Evolutionary conservation across 2,888 invertebrate genomes (phyloP).

Genomic region (Marronus borbonicus): DNA sequence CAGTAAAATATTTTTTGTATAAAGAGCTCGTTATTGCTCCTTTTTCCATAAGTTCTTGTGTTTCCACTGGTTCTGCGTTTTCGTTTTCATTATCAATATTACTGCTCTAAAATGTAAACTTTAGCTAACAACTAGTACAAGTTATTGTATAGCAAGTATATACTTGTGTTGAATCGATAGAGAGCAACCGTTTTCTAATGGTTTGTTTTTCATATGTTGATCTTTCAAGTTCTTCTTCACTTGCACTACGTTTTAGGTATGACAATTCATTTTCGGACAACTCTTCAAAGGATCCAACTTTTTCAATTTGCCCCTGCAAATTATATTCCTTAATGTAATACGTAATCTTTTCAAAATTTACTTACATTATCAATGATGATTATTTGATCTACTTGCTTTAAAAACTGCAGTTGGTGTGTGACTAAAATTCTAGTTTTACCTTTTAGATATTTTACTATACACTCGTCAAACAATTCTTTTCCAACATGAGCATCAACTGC

Average conservation of each 20-base stretch:
- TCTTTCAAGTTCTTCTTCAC: conserved; percentile 61
- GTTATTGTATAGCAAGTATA: conserved; percentile 19
- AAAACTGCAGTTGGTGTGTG: conserved; percentile 88
- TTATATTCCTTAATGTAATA: background rate
- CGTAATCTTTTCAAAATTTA: background rate
- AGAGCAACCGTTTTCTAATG: conserved; percentile 59
- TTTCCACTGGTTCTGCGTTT: conserved; percentile 73
- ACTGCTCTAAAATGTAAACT: conserved; percentile 57
- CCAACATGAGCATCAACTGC: conserved; percentile 87
- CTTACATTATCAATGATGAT: conserved; percentile 76
- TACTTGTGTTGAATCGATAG: conserved; percentile 64
- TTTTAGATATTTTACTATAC: conserved; percentile 74
- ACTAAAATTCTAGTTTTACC: conserved; percentile 83
- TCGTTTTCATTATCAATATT: conserved; percentile 68
- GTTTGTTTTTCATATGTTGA: conserved; percentile 52
- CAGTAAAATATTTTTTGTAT: conserved; percentile 80
- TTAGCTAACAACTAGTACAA: background rate
- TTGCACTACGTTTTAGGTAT: conserved; percentile 58
- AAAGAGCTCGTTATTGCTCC: conserved; percentile 77
- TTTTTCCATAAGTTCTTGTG: conserved; percentile 78
- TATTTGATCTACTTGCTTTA: conserved; percentile 78
- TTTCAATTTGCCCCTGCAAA: conserved; percentile 76
- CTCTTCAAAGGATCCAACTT: conserved; percentile 73
- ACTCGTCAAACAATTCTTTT: conserved; percentile 82
- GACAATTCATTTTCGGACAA: conserved; percentile 72